These are phyloP conservation scores for Stegodyphus dumicola DNA, from an alignment of 1,140 invertebrate species.

Conservation along the genomic window DNA sequence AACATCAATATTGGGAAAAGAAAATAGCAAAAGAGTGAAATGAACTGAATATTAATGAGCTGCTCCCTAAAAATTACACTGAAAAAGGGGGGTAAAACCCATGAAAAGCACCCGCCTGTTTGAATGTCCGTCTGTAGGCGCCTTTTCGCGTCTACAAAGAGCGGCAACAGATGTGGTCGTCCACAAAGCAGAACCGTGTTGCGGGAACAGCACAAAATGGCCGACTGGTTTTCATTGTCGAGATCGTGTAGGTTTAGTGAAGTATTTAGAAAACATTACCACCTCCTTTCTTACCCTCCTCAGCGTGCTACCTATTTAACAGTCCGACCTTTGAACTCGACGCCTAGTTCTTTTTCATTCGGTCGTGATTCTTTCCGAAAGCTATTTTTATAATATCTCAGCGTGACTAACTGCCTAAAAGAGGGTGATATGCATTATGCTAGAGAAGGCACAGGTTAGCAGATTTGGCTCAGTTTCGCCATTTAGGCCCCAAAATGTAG, in stretches of 20 bases:
- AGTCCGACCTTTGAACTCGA: slow-evolving; percentile 25
- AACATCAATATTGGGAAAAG: too few relatives aligned
- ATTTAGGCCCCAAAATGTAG: too few relatives aligned
- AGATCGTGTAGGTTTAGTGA: slow-evolving; percentile 21
- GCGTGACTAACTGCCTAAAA: background rate
- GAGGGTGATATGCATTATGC: background rate
- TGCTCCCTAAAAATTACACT: too few relatives aligned
- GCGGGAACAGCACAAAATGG: slow-evolving; percentile 13
- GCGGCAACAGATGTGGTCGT: slow-evolving; percentile 27
- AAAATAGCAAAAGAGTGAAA: too few relatives aligned
- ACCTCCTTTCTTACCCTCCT: background rate
- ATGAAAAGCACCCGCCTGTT: too few relatives aligned
- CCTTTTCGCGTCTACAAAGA: background rate
- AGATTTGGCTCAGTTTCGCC: background rate
- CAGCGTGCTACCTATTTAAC: background rate
- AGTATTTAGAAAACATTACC: slow-evolving; percentile 48
- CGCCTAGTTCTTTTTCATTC: background rate
- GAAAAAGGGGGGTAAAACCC: too few relatives aligned
- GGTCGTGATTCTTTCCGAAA: background rate
- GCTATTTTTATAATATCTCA: slow-evolving; percentile 8
- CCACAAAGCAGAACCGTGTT: background rate
- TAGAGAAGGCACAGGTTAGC: background rate
- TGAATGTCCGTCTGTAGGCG: too few relatives aligned
- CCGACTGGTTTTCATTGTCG: background rate
- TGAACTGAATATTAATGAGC: too few relatives aligned